Conservation (phyloP, 2,888 invertebrate genomes). For the Melinaea menophilus region DNA sequence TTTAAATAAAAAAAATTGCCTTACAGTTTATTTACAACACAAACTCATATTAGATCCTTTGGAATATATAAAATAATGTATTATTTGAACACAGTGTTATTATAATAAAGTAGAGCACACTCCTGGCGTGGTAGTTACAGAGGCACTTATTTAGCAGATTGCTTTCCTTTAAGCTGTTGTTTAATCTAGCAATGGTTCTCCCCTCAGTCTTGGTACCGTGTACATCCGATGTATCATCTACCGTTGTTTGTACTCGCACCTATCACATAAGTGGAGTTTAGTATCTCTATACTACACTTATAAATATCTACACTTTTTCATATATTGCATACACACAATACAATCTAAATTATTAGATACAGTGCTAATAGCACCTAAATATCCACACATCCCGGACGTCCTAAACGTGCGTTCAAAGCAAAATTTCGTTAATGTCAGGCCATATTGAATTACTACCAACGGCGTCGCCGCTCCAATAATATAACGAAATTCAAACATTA, state of each 20-base stretch:
- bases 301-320: too few relatives aligned
- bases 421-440: conserved; percentile 65
- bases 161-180: conserved; percentile 78
- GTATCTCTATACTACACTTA: too few relatives aligned
- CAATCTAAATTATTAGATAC: too few relatives aligned
- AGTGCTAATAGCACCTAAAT: neutral
- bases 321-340: too few relatives aligned
- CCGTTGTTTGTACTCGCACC: conserved; percentile 24
- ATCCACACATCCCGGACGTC: conserved; percentile 21
- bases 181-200: conserved; percentile 65
- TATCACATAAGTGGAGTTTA: too few relatives aligned
- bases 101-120: conserved; percentile 51
- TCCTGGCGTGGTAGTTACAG: conserved; percentile 38
- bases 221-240: conserved; percentile 19
- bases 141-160: conserved; percentile 77
- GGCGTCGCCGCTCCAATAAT: conserved; percentile 64
- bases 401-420: conserved; percentile 49
- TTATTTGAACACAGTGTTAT: too few relatives aligned
- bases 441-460: conserved; percentile 67
- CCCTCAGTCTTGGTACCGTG: conserved; percentile 26
- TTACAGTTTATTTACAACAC: too few relatives aligned
- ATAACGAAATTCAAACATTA: conserved; percentile 78
- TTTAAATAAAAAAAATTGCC: too few relatives aligned
- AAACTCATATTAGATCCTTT: too few relatives aligned
- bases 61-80: too few relatives aligned